Percentiles rank a stretch among this genome's conserved stretches.
phyloP scores from a whole-genome alignment of 2,888 invertebrate species.

The Oithona nana region DNA sequence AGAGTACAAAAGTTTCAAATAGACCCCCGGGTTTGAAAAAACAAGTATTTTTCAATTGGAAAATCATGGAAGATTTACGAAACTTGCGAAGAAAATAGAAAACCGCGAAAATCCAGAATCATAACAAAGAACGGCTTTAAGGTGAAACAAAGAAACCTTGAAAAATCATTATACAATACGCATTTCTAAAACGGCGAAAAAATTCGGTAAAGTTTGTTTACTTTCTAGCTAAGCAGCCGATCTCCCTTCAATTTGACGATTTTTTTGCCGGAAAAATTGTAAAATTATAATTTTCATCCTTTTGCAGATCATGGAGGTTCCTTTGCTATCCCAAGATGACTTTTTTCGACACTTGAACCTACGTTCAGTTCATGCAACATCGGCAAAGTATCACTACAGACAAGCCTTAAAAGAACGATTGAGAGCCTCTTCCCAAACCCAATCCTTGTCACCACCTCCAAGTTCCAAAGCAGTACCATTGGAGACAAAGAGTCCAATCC shows the following conservation, averaged over 20 bases:
- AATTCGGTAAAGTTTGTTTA: not conserved
- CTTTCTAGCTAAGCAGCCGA: not conserved
- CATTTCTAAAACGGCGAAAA: too few species aligned
- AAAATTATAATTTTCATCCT: too few species aligned
- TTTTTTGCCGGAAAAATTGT: not conserved
- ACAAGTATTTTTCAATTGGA: too few species aligned
- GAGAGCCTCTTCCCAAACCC: not conserved
- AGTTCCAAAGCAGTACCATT: not conserved
- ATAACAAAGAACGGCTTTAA: too few species aligned
- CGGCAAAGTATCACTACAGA: not conserved
- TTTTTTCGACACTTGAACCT: conserved; percentile 1
- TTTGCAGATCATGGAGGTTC: not conserved
- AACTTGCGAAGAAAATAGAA: too few species aligned
- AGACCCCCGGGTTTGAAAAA: too few species aligned
- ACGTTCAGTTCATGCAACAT: not conserved
- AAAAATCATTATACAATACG: too few species aligned
- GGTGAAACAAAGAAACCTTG: too few species aligned
- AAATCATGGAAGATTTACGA: too few species aligned
- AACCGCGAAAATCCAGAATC: too few species aligned
- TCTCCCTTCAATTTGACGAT: not conserved
- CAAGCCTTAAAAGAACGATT: conserved; percentile 4
- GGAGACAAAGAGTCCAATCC: not conserved
- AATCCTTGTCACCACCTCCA: not conserved
- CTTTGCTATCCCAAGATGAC: not conserved
- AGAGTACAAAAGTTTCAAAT: too few species aligned